phyloP scores from a whole-genome alignment of 2,113 vertebrate species.

The Cryptoleucopteryx plumbea region DNA sequence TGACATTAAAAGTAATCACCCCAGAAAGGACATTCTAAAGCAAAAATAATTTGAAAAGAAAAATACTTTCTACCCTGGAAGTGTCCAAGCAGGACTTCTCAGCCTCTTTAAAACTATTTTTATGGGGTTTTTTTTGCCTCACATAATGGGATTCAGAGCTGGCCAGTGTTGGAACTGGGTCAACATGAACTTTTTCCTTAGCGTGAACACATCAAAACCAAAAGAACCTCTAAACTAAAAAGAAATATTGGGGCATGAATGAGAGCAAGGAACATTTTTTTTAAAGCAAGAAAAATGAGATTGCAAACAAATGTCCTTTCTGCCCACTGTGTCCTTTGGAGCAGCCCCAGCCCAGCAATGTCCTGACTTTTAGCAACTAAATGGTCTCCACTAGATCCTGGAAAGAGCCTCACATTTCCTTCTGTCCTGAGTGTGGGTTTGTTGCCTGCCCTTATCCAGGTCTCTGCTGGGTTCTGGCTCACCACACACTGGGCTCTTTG shows the following conservation, averaged over 20 bases:
- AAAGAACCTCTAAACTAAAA: not conserved
- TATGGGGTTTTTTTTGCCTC: not conserved
- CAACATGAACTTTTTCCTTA: not conserved
- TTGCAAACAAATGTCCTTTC: not conserved
- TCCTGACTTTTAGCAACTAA: not conserved
- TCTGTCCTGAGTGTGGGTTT: not conserved
- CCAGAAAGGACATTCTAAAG: not conserved
- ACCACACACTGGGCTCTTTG: accelerated
- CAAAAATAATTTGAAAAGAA: not conserved
- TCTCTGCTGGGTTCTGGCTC: not conserved
- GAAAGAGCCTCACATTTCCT: not conserved
- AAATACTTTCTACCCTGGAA: not conserved
- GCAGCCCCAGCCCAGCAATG: not conserved
- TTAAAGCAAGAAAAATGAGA: not conserved
- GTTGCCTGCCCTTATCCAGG: not conserved
- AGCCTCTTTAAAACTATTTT: not conserved
- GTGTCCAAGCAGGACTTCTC: not conserved
- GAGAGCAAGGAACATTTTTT: not conserved
- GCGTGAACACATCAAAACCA: not conserved
- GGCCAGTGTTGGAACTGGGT: not conserved
- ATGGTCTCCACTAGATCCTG: not conserved
- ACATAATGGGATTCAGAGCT: not conserved
- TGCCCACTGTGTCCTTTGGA: not conserved
- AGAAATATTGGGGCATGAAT: not conserved
- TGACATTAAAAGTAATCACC: not conserved